These are phyloP conservation scores for Oxystoma pomonae DNA, from an alignment of 2,888 invertebrate species.

Conservation along the genomic window DNA sequence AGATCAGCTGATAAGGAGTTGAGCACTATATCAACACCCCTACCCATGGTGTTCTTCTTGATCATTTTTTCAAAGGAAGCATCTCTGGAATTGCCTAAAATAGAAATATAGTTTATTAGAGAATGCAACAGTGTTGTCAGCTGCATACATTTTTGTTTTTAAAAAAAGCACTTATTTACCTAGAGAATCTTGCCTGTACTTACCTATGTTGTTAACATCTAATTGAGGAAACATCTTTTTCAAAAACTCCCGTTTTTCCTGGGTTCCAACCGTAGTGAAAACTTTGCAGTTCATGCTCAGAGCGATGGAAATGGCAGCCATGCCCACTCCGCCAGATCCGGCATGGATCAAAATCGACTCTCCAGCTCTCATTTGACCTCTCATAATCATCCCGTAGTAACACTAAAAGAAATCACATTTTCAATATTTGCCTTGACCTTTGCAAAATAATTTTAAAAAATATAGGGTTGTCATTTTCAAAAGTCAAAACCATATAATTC, in stretches of 20 bases:
- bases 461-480: too few species aligned
- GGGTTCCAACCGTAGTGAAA: conserved; percentile 82
- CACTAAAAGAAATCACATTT: conserved; percentile 20
- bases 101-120: not conserved
- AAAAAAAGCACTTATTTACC: too few species aligned
- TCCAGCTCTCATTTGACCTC: conserved; percentile 25
- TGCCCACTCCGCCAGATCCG: conserved; percentile 77
- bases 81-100: conserved; percentile 76
- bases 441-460: too few species aligned
- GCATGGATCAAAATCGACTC: conserved; percentile 41
- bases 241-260: conserved; percentile 80
- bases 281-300: conserved; percentile 79
- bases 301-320: conserved; percentile 89
- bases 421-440: too few species aligned
- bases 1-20: conserved; percentile 92
- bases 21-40: conserved; percentile 85
- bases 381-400: conserved; percentile 29
- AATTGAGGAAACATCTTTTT: conserved; percentile 77
- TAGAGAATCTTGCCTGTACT: too few species aligned
- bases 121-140: too few species aligned
- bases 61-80: conserved; percentile 83
- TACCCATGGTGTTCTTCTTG: conserved; percentile 72
- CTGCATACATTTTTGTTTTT: too few species aligned
- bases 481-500: too few species aligned
- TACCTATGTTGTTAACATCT: conserved; percentile 66